phyloP scores from a whole-genome alignment of 2,797 vertebrate species.

The Poliocrania exsul region DNA sequence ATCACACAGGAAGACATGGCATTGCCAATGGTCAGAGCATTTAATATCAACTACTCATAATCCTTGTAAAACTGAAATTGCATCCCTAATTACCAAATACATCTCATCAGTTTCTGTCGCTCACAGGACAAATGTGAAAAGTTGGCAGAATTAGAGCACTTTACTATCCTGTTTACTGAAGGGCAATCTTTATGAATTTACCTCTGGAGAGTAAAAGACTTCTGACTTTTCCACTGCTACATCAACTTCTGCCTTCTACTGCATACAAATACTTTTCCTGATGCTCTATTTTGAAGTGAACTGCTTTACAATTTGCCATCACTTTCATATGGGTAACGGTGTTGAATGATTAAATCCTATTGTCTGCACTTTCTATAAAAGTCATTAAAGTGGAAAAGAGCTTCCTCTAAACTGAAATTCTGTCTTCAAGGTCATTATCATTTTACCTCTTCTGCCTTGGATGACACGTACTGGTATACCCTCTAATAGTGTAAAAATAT shows the following conservation, averaged over 20 bases:
- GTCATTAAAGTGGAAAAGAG: conserved; percentile 45
- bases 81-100: not conserved
- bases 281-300: not conserved
- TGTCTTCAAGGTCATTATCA: conserved; percentile 33
- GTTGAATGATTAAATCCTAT: conserved; percentile 48
- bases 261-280: conserved; percentile 15
- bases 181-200: conserved; percentile 28
- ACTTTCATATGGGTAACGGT: conserved; percentile 3
- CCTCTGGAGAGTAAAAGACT: conserved; percentile 10
- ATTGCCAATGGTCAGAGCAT: not conserved
- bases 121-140: not conserved
- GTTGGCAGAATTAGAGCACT: not conserved
- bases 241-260: not conserved
- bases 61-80: not conserved
- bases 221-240: not conserved
- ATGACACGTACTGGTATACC: not conserved
- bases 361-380: conserved; percentile 41
- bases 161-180: conserved; percentile 5
- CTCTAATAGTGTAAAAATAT: not conserved
- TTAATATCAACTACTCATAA: conserved; percentile 12
- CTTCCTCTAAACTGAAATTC: conserved; percentile 31
- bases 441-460: conserved; percentile 17
- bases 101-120: conserved; percentile 14
- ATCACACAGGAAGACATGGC: not conserved
- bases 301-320: not conserved